Evolutionary conservation across 2,113 vertebrate species (phyloP), one percentile per base, ranked within the genome.

Genomic region (Xerus inauris): DNA sequence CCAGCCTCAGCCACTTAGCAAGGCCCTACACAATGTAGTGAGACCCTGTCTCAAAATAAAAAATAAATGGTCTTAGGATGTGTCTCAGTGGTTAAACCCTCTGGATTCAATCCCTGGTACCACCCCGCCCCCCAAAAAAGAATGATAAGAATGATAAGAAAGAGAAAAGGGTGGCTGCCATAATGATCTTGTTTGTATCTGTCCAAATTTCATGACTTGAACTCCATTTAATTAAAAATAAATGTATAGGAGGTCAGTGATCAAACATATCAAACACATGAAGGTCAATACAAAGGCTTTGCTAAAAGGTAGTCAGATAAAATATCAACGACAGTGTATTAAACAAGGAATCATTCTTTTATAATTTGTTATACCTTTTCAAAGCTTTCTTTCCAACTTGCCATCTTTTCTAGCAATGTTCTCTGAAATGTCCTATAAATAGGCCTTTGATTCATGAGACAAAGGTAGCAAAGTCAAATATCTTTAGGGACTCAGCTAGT

Each of bases 281-380:
- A 75, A 81, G 9, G 59, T 73, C n/a, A 91, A 30, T 49, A 80
- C 24, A 40, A 40, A 54, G 54, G 17, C 24, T 30, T 16, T 30
- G 79, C 47, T 62, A 12, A 77, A 65, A 77, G 40, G 45, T 51
- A 40, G 28, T 4, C 67, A 85, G 57, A 80, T 30, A 89, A 71
- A 92, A 77, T 51, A 96, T 49, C 69, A 73, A 69, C 22, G 49
- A 62, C 4, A 64, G 22, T 65, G 16, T 57, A 89, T 38, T 86
- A 91, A 81, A 91, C 16, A 84, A 90, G 77, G 73, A 89, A 69
- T 42, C 62, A 88, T 80, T 93, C 26, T 83, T 90, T 93, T 73
- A 87, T 19, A 71, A 54, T 0, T n/a, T 62, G 8, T 54, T 81
- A 72, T 22, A 42, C 47, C 8, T 85, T 81, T 22, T 5, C 38